Percentiles rank a stretch among this genome's conserved stretches.
phyloP scores from a whole-genome alignment of 2,888 invertebrate genomes.

The Sussaba pulchella region DNA sequence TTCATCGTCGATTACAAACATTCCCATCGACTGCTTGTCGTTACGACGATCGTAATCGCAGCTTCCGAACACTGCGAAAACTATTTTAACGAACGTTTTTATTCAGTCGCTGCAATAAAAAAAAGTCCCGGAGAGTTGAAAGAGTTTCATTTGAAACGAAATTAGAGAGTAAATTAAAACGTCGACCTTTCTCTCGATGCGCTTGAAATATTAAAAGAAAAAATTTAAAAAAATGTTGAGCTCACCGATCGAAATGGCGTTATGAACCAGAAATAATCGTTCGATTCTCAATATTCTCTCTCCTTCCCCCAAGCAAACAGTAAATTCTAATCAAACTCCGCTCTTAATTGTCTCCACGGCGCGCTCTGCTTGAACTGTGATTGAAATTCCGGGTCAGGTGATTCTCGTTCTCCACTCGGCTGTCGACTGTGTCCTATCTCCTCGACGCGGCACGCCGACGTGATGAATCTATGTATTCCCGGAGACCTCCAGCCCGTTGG shows the following conservation, averaged over 20 bases:
- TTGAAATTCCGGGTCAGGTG: conserved; percentile 68
- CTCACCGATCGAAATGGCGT: conserved; percentile 13
- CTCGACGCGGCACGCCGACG: conserved; percentile 48
- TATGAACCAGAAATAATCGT: conserved; percentile 62
- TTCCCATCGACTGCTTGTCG: too few species aligned
- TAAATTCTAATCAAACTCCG: conserved; percentile 67
- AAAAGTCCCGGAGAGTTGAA: conserved; percentile 2
- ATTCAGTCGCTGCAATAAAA: not conserved
- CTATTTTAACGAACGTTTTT: not conserved
- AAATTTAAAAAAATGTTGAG: not conserved
- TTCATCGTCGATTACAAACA: conserved; percentile 2
- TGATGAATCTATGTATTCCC: conserved; percentile 47
- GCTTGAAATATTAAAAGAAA: not conserved
- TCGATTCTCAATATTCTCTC: conserved; percentile 66
- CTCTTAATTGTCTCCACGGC: conserved; percentile 64
- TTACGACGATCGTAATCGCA: not conserved
- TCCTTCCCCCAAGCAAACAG: conserved; percentile 59
- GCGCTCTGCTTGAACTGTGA: conserved; percentile 64
- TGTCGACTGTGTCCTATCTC: conserved; percentile 44
- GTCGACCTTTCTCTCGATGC: conserved; percentile 21
- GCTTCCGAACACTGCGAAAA: not conserved
- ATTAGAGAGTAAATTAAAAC: conserved; percentile 38
- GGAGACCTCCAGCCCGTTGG: conserved; percentile 56
- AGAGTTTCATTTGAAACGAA: conserved; percentile 25
- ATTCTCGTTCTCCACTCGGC: conserved; percentile 56